A percentile compares a stretch with the other conserved stretches of the same genome.
Conservation (phyloP, 2,797 vertebrate genomes). For the Acipenser ruthenus region DNA sequence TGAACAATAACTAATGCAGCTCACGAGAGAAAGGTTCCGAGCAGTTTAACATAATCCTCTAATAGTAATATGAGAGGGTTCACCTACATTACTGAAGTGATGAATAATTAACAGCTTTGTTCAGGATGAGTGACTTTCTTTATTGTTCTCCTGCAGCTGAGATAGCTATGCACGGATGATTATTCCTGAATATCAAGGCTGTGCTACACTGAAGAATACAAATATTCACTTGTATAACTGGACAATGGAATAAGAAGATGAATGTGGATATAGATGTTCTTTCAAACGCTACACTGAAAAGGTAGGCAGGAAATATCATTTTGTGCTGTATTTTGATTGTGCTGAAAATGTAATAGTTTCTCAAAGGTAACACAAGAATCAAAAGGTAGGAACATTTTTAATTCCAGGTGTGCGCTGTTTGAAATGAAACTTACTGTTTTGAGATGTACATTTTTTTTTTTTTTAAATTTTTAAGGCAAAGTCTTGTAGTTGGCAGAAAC, state of each 20-base stretch:
- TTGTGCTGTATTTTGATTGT: constrained; percentile 40
- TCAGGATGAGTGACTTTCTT: constrained; percentile 59
- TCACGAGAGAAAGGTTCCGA: not conserved
- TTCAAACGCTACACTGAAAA: constrained; percentile 47
- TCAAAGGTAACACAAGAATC: constrained; percentile 66
- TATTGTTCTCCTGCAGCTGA: constrained; percentile 51
- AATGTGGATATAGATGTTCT: constrained; percentile 61
- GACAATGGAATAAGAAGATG: constrained; percentile 53
- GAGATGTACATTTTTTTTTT: no score
- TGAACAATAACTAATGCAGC: not conserved
- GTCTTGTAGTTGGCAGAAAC: no score
- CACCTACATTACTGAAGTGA: constrained; percentile 58
- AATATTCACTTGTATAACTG: constrained; percentile 46
- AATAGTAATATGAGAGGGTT: constrained; percentile 59
- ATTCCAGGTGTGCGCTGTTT: no score
- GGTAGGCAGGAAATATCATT: constrained; percentile 42
- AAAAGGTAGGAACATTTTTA: constrained; percentile 39
- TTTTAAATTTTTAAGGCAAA: no score
- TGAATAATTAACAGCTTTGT: constrained; percentile 65
- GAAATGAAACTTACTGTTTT: no score
- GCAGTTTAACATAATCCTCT: constrained; percentile 27
- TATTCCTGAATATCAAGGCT: constrained; percentile 49
- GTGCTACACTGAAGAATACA: constrained; percentile 36
- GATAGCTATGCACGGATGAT: constrained; percentile 58
- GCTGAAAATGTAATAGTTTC: constrained; percentile 60